Evolutionary conservation across 2,797 vertebrate species (phyloP).

Genomic region (Cyprinella venusta): DNA sequence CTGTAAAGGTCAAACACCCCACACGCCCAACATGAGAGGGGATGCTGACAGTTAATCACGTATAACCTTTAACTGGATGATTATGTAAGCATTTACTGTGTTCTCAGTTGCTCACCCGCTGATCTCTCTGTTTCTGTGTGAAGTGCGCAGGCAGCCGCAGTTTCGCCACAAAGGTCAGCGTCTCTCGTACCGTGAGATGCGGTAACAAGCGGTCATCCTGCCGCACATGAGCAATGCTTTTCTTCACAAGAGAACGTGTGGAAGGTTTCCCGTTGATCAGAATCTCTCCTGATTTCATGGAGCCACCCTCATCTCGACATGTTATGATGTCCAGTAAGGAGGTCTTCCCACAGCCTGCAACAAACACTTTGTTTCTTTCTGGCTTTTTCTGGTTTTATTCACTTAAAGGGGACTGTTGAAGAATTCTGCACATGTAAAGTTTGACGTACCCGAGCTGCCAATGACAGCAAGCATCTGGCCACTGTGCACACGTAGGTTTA

Average conservation of each 20-base stretch:
- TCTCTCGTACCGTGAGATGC: conserved; percentile 92
- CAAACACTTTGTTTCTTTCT: conserved; percentile 9
- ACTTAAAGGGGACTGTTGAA: not conserved
- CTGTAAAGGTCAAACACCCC: conserved; percentile 69
- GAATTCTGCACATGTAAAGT: not conserved
- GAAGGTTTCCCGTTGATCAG: conserved; percentile 85
- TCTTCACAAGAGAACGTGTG: conserved; percentile 87
- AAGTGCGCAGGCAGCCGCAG: conserved; percentile 89
- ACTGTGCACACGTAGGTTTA: conserved; percentile 88
- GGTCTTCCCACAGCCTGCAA: conserved; percentile 87
- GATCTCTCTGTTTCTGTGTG: conserved; percentile 86
- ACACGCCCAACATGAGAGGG: not conserved
- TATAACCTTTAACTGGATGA: not conserved
- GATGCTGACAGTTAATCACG: not conserved
- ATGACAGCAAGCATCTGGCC: conserved; percentile 97
- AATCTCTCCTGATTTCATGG: conserved; percentile 83
- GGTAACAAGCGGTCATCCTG: conserved; percentile 93
- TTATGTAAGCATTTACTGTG: not conserved
- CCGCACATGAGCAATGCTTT: conserved; percentile 88
- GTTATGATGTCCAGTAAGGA: conserved; percentile 94
- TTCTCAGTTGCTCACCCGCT: conserved; percentile 80
- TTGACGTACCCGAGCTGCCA: conserved; percentile 88
- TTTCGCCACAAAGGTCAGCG: conserved; percentile 87
- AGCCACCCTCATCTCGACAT: conserved; percentile 85
- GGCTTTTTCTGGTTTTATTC: not conserved